Evolutionary conservation across 1,140 invertebrate genomes (phyloP), one percentile per base, ranked within the genome.

Genomic region (Macrosteles quadrilineatus): DNA sequence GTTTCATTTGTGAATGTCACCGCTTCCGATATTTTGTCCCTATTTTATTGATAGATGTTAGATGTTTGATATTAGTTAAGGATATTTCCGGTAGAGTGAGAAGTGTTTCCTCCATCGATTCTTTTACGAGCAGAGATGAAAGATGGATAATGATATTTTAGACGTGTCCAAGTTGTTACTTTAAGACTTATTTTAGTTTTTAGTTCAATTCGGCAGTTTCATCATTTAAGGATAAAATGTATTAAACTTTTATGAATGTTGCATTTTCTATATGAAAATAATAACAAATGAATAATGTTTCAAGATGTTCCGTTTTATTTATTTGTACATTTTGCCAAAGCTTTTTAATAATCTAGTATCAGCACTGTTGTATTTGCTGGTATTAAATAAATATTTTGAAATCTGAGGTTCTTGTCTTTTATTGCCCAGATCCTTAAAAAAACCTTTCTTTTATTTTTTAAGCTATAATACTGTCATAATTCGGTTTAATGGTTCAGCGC

Each of bases 301-400:
- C 4, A 27, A 59, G 21, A 29, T 14, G 2, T n/a, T 59, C n/a
- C 11, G 25, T 59, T 59, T 59, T 59, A 59, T 59, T 59, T 59
- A 59, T 59, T 59, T 59, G 55, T 59, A 59, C 55, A 59, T 59
- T 59, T 59, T 59, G 55, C 55, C 55, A 59, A 59, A 59, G 55
- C 55, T 59, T 59, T 59, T 59, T 29, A 59, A 9, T 59, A 30
- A 59, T 14, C 55, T 59, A n/a, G 11, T 12, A 59, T 59, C 55
- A 59, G 55, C 55, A 59, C 25, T 11, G 4, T 27, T 59, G 25
- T n/a, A n/a, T n/a, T 50, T 59, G 55, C 55, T 59, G 55, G 55
- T 59, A 11, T 59, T 59, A 11, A 59, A 59, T 59, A 59, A 59
- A 59, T 59, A 59, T 59, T 59, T 59, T 59, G 9, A 59, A 59